Percentiles rank a stretch among this genome's conserved stretches.
Conservation (phyloP, 2,797 vertebrate species). For the Pempheris klunzingeri region DNA sequence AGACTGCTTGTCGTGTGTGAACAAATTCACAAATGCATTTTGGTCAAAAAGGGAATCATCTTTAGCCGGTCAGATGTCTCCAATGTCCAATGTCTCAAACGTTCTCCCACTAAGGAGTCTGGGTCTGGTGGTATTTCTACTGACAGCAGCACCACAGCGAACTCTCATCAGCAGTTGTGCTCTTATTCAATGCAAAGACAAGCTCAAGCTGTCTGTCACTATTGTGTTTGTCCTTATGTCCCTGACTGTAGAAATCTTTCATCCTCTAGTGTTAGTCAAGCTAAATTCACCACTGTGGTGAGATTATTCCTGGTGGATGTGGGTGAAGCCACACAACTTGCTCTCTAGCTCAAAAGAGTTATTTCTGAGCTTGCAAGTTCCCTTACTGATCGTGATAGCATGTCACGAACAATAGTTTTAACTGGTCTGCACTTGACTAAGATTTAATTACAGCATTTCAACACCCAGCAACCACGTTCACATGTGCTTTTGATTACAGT, state of each 20-base stretch:
- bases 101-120: not conserved
- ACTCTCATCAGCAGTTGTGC: slow-evolving; percentile 21
- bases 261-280: slow-evolving; percentile 15
- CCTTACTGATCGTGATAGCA: slow-evolving; percentile 8
- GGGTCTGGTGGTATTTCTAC: slow-evolving; percentile 12
- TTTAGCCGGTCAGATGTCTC: too few relatives aligned
- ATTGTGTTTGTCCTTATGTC: slow-evolving; percentile 32
- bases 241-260: slow-evolving; percentile 36
- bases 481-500: too few relatives aligned
- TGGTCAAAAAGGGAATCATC: too few relatives aligned
- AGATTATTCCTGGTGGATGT: slow-evolving; percentile 6
- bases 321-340: not conserved
- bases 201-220: slow-evolving; percentile 8
- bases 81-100: too few relatives aligned
- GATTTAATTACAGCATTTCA: slow-evolving; percentile 44
- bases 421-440: slow-evolving; percentile 6
- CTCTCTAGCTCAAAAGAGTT: not conserved
- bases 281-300: slow-evolving; percentile 20
- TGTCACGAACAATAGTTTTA: slow-evolving; percentile 42
- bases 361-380: slow-evolving; percentile 7
- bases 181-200: slow-evolving; percentile 15
- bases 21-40: too few relatives aligned
- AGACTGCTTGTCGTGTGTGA: too few relatives aligned
- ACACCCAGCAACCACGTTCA: too few relatives aligned
- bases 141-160: not conserved